Evolutionary conservation across 2,888 invertebrate genomes (phyloP), one percentile per base, ranked within the genome.

Genomic region (Lissonota sp.): DNA sequence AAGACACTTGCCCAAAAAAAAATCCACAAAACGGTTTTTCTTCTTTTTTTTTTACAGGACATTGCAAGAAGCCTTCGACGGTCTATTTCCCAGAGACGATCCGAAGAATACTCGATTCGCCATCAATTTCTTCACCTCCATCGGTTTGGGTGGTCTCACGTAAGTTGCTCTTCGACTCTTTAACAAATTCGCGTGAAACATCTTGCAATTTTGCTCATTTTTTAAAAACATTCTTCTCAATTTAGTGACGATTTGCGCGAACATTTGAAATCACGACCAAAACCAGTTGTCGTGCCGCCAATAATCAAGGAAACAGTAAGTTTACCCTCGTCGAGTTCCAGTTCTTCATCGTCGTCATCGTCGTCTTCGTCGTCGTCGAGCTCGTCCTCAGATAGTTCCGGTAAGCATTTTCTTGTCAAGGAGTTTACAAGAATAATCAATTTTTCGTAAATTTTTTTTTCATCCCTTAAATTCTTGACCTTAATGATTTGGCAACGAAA

Each of bases 61-160:
- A 0, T 92, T 99, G 69, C 96, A 97, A 89, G 95, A 95, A 69
- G 97, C 97, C 37, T 98, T 99, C 93, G 95, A 96, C 46, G 99
- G 99, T 0, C 93, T 99, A 4, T 98, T 99, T 92, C 99, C 99
- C 0, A 94, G 98, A 74, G 98, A 99, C 90, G 97, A 99, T 93
- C 99, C 99, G 0, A 96, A 97, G 90, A 98, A 99, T 91, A 99
- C 99, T 0, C 94, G 99, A 88, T 99, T 99, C 93, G 97, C 99
- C 0, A 99, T 99, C 66, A 92, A 92, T 51, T 91, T 92, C 62
- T 91, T 92, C 62, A 91, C 91, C 0, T 90, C 90, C 0, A 92
- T 91, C 49, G 92, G 99, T 86, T 94, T 99, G 72, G 99, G 99
- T 75, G 99, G 99, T 0, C 93, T 99, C 1, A 99, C 99, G 94